Evolutionary conservation across 1,140 invertebrate species (phyloP).

Genomic region (Panonychus citri): DNA sequence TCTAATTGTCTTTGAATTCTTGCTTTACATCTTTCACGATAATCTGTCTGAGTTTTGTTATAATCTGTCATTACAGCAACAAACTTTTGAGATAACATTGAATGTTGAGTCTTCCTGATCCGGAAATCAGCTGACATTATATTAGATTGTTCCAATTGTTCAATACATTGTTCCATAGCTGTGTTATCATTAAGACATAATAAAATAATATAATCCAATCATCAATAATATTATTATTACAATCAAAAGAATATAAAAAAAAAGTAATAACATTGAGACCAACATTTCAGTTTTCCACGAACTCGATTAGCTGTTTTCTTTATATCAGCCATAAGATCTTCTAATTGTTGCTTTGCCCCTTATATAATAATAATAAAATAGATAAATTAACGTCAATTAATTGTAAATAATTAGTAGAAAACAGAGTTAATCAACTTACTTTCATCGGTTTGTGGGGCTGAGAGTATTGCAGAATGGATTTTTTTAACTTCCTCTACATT

Average conservation of each 20-base stretch:
- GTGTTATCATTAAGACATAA: conserved; percentile 1
- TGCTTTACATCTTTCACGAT: conserved; percentile 36
- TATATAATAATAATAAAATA: background rate
- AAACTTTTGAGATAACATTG: conserved; percentile 32
- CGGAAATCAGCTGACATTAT: conserved; percentile 75
- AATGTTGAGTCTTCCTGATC: conserved; percentile 80
- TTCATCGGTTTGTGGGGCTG: conserved; percentile 36
- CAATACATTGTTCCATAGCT: conserved; percentile 33
- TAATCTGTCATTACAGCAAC: conserved; percentile 39
- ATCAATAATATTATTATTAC: background rate
- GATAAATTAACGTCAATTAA: background rate
- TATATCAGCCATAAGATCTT: conserved; percentile 98
- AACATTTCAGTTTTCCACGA: conserved; percentile 63
- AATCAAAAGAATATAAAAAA: background rate
- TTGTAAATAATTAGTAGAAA: background rate
- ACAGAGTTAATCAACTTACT: conserved; percentile 34
- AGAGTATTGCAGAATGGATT: conserved; percentile 36
- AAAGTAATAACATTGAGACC: background rate
- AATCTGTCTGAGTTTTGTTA: conserved; percentile 37
- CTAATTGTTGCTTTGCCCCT: conserved; percentile 97
- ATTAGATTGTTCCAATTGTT: conserved; percentile 92
- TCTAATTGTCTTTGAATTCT: conserved; percentile 37
- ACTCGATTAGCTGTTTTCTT: conserved; percentile 99
- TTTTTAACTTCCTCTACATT: conserved; percentile 40
- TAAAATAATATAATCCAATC: background rate